phyloP scores from a whole-genome alignment of 2,888 invertebrate species.

The Rosalia funebris region DNA sequence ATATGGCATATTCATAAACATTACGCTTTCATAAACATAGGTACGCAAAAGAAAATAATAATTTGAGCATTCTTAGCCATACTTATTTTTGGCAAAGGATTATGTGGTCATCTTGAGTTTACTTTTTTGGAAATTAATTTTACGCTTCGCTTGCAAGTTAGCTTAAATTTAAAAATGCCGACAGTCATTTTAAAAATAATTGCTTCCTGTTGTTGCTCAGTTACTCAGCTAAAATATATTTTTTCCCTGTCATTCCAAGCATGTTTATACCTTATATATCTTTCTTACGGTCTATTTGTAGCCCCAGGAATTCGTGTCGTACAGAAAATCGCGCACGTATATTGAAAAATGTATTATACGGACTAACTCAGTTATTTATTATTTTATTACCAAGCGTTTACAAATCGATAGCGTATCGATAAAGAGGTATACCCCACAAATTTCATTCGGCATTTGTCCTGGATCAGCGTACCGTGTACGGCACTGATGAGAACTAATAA shows the following conservation, averaged over 20 bases:
- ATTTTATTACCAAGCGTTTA: background rate
- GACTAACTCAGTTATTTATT: background rate
- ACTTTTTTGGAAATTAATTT: slow-evolving; percentile 2
- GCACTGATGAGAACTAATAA: too few relatives aligned
- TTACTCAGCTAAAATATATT: background rate
- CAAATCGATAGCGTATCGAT: too few relatives aligned
- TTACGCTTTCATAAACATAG: too few relatives aligned
- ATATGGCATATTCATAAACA: too few relatives aligned
- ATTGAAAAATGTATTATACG: background rate
- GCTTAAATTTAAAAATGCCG: background rate
- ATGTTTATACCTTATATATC: background rate
- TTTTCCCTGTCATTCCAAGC: background rate
- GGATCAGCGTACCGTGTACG: too few relatives aligned
- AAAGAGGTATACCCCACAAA: too few relatives aligned
- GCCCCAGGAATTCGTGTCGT: background rate
- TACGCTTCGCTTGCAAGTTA: background rate
- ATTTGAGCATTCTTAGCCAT: too few relatives aligned
- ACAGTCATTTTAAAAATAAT: background rate
- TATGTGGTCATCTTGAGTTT: background rate
- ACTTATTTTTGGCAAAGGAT: too few relatives aligned
- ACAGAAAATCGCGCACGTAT: background rate
- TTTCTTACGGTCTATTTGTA: background rate
- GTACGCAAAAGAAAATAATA: too few relatives aligned
- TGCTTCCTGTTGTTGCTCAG: slow-evolving; percentile 1
- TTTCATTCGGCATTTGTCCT: too few relatives aligned